These are phyloP conservation scores for Diarsia brunnea DNA, from an alignment of 2,888 invertebrate species.

Conservation along the genomic window DNA sequence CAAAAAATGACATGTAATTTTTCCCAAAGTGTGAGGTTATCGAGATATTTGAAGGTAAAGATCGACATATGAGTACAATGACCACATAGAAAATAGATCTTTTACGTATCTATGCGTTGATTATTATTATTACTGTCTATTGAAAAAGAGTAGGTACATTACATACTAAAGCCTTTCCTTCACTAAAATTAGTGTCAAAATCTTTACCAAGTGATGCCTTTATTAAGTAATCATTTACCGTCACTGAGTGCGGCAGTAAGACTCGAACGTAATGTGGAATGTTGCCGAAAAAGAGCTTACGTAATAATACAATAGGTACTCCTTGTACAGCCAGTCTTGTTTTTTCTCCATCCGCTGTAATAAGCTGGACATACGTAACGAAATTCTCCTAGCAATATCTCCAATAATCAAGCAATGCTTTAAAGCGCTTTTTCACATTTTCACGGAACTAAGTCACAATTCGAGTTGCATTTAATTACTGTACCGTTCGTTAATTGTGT, in stretches of 20 bases:
- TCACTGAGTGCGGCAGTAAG: neutral
- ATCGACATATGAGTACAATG: too few relatives aligned
- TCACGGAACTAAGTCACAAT: slow-evolving; percentile 6
- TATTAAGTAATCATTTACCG: too few relatives aligned
- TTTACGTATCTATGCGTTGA: too few relatives aligned
- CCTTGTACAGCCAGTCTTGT: neutral
- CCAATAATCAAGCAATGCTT: slow-evolving; percentile 7
- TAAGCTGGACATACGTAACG: neutral
- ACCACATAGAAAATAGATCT: too few relatives aligned
- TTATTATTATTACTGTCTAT: too few relatives aligned
- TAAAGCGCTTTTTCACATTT: slow-evolving; percentile 25
- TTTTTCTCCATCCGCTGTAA: neutral
- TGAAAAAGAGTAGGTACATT: too few relatives aligned
- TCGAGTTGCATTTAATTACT: slow-evolving; percentile 37
- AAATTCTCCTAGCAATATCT: neutral
- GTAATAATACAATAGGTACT: neutral
- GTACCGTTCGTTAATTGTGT: slow-evolving; percentile 25
- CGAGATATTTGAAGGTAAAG: too few relatives aligned
- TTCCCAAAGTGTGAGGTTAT: too few relatives aligned
- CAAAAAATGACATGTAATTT: too few relatives aligned
- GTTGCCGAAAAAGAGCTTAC: neutral
- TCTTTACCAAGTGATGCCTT: too few relatives aligned
- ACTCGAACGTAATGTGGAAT: neutral
- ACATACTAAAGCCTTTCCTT: too few relatives aligned
- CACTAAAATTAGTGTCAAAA: too few relatives aligned